A percentile compares a stretch with the other conserved stretches of the same genome.
These are phyloP conservation scores for Bathybates hornii DNA, from an alignment of 2,113 vertebrate genomes.

Conservation along the genomic window DNA sequence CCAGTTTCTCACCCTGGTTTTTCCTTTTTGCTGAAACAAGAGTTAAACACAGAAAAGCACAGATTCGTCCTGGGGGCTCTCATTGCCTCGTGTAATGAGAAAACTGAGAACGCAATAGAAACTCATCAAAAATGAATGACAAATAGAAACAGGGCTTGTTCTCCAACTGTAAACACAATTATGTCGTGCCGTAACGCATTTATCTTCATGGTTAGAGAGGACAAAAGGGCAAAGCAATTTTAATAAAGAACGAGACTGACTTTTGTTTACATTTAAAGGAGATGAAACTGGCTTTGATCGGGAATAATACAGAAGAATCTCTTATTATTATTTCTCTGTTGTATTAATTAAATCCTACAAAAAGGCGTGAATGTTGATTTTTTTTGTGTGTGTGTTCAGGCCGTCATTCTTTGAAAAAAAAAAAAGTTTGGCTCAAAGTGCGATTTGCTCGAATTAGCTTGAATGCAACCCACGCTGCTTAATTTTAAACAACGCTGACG, in stretches of 20 bases:
- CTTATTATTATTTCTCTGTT: neutral
- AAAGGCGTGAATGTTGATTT: neutral
- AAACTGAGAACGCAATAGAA: slow-evolving; percentile 1
- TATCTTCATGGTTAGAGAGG: neutral
- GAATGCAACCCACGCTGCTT: neutral
- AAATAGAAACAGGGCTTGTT: neutral
- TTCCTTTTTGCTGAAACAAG: neutral
- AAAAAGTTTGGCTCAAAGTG: neutral
- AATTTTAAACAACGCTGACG: neutral
- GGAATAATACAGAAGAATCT: neutral
- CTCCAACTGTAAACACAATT: slow-evolving; percentile 13
- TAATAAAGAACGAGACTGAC: neutral
- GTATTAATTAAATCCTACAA: neutral
- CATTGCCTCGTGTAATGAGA: slow-evolving; percentile 14
- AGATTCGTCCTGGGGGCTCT: neutral
- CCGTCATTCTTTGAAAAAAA: neutral
- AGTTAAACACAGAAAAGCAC: neutral
- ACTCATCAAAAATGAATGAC: slow-evolving; percentile 25
- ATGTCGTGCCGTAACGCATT: neutral
- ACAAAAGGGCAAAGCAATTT: neutral
- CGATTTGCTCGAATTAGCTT: neutral
- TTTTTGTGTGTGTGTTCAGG: neutral
- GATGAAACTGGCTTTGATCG: neutral
- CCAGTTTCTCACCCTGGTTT: neutral
- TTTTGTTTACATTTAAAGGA: neutral